Percentiles rank a stretch among this genome's conserved stretches.
phyloP scores from a whole-genome alignment of 2,113 vertebrate genomes.

The Martes martes region DNA sequence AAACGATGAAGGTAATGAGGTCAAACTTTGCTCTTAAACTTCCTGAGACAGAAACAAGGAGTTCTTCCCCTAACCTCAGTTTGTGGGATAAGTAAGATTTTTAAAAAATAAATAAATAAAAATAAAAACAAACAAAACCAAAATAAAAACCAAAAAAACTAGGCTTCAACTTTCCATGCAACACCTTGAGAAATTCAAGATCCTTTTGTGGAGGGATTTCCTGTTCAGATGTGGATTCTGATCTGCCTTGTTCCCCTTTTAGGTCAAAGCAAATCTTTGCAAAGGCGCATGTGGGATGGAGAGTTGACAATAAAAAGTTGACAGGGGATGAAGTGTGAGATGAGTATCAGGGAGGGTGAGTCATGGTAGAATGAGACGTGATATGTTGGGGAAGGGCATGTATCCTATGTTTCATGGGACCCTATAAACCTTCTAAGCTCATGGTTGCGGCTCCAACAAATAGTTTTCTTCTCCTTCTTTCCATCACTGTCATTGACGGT shows the following conservation, averaged over 20 bases:
- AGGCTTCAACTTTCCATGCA: neutral
- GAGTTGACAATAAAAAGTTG: too few species aligned
- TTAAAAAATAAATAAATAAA: too few species aligned
- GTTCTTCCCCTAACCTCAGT: neutral
- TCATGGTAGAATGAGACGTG: too few species aligned
- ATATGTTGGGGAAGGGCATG: fast-evolving
- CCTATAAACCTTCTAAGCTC: neutral
- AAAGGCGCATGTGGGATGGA: too few species aligned
- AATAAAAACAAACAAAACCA: neutral
- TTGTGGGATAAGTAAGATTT: neutral
- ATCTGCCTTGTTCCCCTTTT: neutral
- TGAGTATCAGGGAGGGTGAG: fast-evolving
- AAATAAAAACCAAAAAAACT: too few species aligned
- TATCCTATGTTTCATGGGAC: too few species aligned
- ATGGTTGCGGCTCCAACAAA: too few species aligned
- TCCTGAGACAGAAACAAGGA: neutral
- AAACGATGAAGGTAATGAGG: neutral
- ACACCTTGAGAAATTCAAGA: neutral
- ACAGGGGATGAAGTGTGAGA: neutral
- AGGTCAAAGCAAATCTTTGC: neutral
- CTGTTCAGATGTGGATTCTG: too few species aligned
- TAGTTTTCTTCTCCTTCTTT: neutral
- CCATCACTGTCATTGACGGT: neutral
- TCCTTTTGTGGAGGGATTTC: neutral
- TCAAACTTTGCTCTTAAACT: neutral